Evolutionary conservation across 2,888 invertebrate species (phyloP).

Genomic region (Artemia sinica): DNA sequence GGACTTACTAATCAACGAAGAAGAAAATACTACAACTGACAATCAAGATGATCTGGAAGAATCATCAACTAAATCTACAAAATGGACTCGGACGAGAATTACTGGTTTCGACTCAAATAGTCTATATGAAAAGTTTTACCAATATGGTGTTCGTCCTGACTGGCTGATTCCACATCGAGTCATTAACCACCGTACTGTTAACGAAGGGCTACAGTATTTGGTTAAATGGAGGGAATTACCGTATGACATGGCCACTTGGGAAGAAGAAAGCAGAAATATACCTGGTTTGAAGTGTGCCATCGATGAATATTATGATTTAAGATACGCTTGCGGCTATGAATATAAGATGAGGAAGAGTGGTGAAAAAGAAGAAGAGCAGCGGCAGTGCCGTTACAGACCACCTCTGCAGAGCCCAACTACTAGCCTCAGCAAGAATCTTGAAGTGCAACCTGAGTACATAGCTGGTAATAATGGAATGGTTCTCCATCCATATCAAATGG

Average conservation of each 20-base stretch:
- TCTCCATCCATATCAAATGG: slow-evolving; percentile 91
- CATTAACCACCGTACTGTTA: slow-evolving; percentile 72
- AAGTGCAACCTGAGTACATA: slow-evolving; percentile 78
- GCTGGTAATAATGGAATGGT: slow-evolving; percentile 71
- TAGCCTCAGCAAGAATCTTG: slow-evolving; percentile 82
- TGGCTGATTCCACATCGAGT: slow-evolving; percentile 93
- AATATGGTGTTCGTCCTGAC: slow-evolving; percentile 74
- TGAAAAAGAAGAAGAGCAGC: slow-evolving; percentile 38
- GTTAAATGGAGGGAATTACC: slow-evolving; percentile 95
- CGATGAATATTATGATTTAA: slow-evolving; percentile 73
- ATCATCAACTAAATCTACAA: too few relatives aligned
- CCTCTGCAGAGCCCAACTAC: slow-evolving; percentile 69
- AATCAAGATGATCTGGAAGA: too few relatives aligned
- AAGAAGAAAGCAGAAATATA: slow-evolving; percentile 74
- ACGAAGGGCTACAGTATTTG: slow-evolving; percentile 70
- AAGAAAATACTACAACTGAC: slow-evolving; percentile 6
- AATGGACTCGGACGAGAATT: too few relatives aligned
- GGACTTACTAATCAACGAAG: slow-evolving; percentile 42
- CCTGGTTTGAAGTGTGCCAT: slow-evolving; percentile 67
- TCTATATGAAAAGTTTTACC: neutral
- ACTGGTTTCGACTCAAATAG: too few relatives aligned
- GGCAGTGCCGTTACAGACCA: slow-evolving; percentile 50
- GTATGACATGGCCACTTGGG: slow-evolving; percentile 97
- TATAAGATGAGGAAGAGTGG: slow-evolving; percentile 35
- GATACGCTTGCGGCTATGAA: slow-evolving; percentile 53